Evolutionary conservation across 1,140 invertebrate genomes (phyloP).

Genomic region (Hypsibius dujardini): DNA sequence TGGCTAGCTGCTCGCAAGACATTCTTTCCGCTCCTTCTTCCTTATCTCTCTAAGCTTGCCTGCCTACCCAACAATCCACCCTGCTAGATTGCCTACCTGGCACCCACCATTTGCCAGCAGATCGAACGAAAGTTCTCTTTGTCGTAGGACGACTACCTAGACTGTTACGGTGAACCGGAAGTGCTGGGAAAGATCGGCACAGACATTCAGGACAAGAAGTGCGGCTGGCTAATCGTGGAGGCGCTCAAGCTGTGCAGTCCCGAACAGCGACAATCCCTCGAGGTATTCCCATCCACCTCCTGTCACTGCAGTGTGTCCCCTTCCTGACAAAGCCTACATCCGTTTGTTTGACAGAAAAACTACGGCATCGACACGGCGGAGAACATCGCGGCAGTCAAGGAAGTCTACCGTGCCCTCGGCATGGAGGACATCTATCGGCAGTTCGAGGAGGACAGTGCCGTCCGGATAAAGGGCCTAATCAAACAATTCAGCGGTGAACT

Average conservation of each 20-base stretch:
- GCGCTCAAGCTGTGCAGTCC: slow-evolving; percentile 51
- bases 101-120: no score
- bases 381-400: slow-evolving; percentile 51
- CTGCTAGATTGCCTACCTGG: no score
- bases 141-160: slow-evolving; percentile 64
- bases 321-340: slow-evolving; percentile 17
- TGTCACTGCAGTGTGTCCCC: background rate
- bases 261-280: slow-evolving; percentile 53
- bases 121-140: slow-evolving; percentile 17
- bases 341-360: slow-evolving; percentile 40
- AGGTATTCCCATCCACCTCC: slow-evolving; percentile 32
- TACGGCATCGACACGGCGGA: slow-evolving; percentile 53
- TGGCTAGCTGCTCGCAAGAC: no score
- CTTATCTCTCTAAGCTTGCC: no score
- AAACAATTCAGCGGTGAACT: slow-evolving; percentile 26
- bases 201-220: slow-evolving; percentile 88
- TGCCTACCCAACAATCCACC: no score
- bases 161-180: slow-evolving; percentile 69
- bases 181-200: slow-evolving; percentile 72
- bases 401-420: slow-evolving; percentile 58
- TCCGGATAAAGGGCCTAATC: slow-evolving; percentile 28
- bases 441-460: slow-evolving; percentile 56
- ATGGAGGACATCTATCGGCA: slow-evolving; percentile 54
- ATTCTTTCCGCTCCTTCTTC: no score
- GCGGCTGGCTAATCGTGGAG: slow-evolving; percentile 77